phyloP scores from a whole-genome alignment of 2,888 invertebrate species.

The Chesias legatella region DNA sequence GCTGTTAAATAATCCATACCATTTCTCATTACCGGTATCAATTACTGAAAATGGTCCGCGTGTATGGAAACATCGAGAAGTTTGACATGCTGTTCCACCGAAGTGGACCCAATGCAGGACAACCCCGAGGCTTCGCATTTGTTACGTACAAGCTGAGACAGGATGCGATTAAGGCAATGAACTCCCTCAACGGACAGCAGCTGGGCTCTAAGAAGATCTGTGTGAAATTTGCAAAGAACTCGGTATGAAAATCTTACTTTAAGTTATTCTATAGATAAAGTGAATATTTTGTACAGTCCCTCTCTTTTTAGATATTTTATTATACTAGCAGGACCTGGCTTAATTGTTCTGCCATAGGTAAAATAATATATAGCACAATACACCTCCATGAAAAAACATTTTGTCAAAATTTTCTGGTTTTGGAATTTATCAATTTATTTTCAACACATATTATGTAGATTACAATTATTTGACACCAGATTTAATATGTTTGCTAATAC shows the following conservation, averaged over 20 bases:
- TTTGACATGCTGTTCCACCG: slow-evolving; percentile 97
- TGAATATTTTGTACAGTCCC: no score
- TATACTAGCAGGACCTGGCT: no score
- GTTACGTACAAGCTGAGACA: slow-evolving; percentile 87
- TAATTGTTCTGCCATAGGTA: no score
- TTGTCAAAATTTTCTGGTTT: no score
- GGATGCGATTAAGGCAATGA: slow-evolving; percentile 87
- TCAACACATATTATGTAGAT: no score
- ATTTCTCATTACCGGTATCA: slow-evolving; percentile 90
- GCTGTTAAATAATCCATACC: slow-evolving; percentile 33
- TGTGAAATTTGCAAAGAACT: slow-evolving; percentile 90
- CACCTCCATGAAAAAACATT: no score
- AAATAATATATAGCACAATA: no score
- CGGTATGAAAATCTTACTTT: slow-evolving; percentile 37
- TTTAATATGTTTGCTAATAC: no score
- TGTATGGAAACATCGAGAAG: slow-evolving; percentile 95
- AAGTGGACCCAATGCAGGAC: slow-evolving; percentile 92
- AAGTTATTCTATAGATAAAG: not conserved
- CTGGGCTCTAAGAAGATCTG: slow-evolving; percentile 88
- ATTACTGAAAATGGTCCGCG: slow-evolving; percentile 97
- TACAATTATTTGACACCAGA: no score
- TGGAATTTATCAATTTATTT: no score
- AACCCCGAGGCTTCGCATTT: slow-evolving; percentile 96
- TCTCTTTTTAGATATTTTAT: no score
- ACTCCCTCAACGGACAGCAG: slow-evolving; percentile 86